Percentiles rank a stretch among this genome's conserved stretches.
Conservation (phyloP, 2,888 invertebrate species). For the Ormia ochracea region DNA sequence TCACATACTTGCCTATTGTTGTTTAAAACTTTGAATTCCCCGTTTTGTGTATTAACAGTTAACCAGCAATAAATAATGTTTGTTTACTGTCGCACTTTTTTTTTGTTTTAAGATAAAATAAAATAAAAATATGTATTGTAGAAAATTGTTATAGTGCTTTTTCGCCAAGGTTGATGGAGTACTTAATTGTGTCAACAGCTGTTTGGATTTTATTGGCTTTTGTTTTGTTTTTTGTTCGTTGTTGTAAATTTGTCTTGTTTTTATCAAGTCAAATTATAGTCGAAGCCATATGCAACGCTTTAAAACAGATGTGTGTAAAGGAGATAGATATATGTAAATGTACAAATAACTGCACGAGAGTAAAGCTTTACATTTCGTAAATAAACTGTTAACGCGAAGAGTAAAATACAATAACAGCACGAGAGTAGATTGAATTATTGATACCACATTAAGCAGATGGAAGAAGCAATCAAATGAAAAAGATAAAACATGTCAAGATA, state of each 20-base stretch:
- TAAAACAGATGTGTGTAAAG: background rate
- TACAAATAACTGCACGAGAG: background rate
- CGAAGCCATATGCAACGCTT: background rate
- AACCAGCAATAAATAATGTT: no score
- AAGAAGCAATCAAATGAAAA: background rate
- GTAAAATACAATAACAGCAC: background rate
- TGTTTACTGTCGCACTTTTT: background rate
- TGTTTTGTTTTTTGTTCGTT: conserved; percentile 47
- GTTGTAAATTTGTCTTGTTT: background rate
- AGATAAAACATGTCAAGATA: conserved; percentile 48
- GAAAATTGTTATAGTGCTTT: conserved; percentile 26
- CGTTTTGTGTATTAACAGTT: no score
- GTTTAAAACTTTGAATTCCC: no score
- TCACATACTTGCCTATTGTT: no score
- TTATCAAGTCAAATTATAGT: background rate
- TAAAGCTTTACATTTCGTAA: background rate
- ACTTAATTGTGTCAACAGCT: conserved; percentile 61
- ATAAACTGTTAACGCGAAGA: conserved; percentile 2
- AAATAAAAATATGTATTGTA: conserved; percentile 2
- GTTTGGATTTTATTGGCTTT: conserved; percentile 35
- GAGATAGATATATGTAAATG: background rate
- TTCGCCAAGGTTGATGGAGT: conserved; percentile 57
- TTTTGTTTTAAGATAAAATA: conserved; percentile 9
- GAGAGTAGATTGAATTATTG: conserved; percentile 20
- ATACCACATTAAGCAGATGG: conserved; percentile 8